Conservation (phyloP, 2,888 invertebrate genomes). For the Tanypteryx hageni region DNA sequence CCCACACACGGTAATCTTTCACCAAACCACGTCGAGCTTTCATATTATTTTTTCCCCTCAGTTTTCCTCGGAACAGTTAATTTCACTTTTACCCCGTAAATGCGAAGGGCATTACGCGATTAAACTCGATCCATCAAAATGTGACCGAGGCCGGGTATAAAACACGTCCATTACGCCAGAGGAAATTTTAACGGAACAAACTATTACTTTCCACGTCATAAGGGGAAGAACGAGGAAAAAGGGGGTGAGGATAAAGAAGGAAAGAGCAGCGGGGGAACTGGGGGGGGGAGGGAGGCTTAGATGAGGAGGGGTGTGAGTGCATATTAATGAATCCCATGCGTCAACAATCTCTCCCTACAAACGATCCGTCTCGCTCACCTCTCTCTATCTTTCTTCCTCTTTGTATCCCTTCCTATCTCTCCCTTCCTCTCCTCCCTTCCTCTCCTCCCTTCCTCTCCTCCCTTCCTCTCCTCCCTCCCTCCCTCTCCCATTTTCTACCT, state of each 20-base stretch:
- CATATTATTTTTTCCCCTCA: too few relatives aligned
- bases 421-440: too few relatives aligned
- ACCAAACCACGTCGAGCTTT: too few relatives aligned
- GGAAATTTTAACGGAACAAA: neutral
- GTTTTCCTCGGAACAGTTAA: too few relatives aligned
- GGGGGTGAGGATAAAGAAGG: neutral
- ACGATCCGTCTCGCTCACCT: neutral
- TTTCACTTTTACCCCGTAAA: too few relatives aligned
- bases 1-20: too few relatives aligned
- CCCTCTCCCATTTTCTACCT: neutral
- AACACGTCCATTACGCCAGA: neutral
- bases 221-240: conserved; percentile 15
- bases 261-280: neutral
- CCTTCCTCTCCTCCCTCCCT: neutral
- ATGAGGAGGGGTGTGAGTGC: neutral
- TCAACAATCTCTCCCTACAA: neutral
- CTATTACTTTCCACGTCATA: neutral
- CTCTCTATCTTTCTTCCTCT: neutral
- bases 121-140: too few relatives aligned
- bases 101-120: too few relatives aligned
- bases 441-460: neutral
- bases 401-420: neutral
- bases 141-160: too few relatives aligned
- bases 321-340: neutral
- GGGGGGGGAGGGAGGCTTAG: neutral